A percentile compares a stretch with the other conserved stretches of the same genome.
These are phyloP conservation scores for Eugnorisma glareosa DNA, from an alignment of 2,888 invertebrate genomes.

Conservation along the genomic window DNA sequence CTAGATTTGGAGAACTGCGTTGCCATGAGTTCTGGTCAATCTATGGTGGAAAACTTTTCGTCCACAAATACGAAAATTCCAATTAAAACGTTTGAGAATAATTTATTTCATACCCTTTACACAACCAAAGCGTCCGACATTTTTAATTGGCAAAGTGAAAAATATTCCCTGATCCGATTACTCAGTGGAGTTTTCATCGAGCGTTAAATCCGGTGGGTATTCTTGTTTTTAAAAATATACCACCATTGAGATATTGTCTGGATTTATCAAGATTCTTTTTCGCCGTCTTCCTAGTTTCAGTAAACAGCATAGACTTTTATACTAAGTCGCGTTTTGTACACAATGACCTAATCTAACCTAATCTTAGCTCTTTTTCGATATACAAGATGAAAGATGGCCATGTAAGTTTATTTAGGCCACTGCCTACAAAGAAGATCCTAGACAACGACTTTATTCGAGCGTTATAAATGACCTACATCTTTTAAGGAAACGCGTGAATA, in stretches of 20 bases:
- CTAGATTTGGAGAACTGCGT: conserved; percentile 8
- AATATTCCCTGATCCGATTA: conserved; percentile 84
- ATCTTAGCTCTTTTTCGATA: conserved; percentile 8
- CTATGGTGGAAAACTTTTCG: conserved; percentile 52
- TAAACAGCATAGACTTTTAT: not conserved
- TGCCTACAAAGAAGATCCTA: conserved; percentile 10
- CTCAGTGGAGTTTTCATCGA: conserved; percentile 79
- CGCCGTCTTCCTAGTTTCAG: conserved; percentile 17
- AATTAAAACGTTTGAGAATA: conserved; percentile 66
- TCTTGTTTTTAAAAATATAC: conserved; percentile 69
- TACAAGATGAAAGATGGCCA: conserved; percentile 25
- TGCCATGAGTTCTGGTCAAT: conserved; percentile 22
- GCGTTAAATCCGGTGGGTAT: conserved; percentile 74
- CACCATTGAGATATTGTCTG: conserved; percentile 67
- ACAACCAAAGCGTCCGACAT: conserved; percentile 79
- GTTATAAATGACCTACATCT: conserved; percentile 38
- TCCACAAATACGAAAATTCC: conserved; percentile 65
- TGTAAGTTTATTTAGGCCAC: conserved; percentile 21
- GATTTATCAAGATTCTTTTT: conserved; percentile 65
- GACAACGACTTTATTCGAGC: conserved; percentile 26
- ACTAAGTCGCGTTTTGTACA: not conserved
- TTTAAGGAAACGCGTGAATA: conserved; percentile 36
- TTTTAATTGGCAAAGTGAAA: conserved; percentile 89
- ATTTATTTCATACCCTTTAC: conserved; percentile 83
- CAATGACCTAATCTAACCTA: conserved; percentile 13